Conservation (phyloP, 2,113 vertebrate genomes). For the Osmerus mordax region DNA sequence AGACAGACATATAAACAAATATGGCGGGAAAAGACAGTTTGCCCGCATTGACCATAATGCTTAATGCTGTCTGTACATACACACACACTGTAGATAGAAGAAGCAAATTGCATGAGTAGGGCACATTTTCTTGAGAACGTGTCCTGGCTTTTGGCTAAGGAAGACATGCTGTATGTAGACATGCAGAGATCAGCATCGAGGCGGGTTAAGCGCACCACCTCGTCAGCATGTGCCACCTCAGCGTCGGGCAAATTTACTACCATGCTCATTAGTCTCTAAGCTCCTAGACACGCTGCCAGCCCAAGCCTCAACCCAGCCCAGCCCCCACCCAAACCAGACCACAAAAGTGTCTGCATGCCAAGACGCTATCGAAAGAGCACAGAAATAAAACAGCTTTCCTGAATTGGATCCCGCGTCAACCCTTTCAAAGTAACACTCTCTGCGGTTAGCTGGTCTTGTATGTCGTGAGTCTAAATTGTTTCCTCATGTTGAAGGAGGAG, state of each 20-base stretch:
- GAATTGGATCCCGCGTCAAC: too few species aligned
- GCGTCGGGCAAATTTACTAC: conserved; percentile 63
- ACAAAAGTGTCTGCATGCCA: conserved; percentile 17
- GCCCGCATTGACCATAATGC: too few species aligned
- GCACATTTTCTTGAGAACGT: too few species aligned
- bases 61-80: too few species aligned
- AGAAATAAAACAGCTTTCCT: too few species aligned
- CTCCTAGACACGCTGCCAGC: conserved; percentile 31
- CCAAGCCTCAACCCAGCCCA: conserved; percentile 47
- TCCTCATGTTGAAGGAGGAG: too few species aligned
- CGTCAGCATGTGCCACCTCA: conserved; percentile 59
- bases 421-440: too few species aligned
- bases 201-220: conserved; percentile 20
- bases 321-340: conserved; percentile 22
- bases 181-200: conserved; percentile 19
- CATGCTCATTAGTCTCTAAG: conserved; percentile 45
- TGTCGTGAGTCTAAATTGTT: too few species aligned
- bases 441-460: too few species aligned
- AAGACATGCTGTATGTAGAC: not conserved
- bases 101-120: too few species aligned
- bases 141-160: not conserved
- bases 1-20: not conserved
- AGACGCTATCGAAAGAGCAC: conserved; percentile 19
- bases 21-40: too few species aligned
- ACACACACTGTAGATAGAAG: too few species aligned